phyloP scores from a whole-genome alignment of 2,113 vertebrate genomes.

The Myotis lucifugus region DNA sequence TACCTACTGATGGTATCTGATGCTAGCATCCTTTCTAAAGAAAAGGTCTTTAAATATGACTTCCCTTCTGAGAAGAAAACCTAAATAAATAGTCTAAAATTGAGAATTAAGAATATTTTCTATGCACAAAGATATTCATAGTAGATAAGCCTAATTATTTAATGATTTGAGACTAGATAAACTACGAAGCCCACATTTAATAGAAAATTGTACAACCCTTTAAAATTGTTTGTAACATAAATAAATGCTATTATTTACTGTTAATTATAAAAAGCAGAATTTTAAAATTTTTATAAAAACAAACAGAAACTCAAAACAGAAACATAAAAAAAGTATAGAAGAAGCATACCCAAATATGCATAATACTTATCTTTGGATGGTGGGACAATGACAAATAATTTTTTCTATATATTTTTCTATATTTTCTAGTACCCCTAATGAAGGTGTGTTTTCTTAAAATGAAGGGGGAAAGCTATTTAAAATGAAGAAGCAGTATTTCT shows the following conservation, averaged over 20 bases:
- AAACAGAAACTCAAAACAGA: neutral
- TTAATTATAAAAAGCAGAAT: neutral
- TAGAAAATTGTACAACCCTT: neutral
- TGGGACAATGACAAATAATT: neutral
- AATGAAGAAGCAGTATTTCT: conserved; percentile 8
- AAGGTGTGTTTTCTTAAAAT: conserved; percentile 27
- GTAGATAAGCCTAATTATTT: neutral
- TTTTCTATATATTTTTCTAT: neutral
- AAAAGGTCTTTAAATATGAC: neutral
- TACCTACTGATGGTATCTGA: neutral
- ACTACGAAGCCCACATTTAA: neutral
- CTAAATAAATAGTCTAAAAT: conserved; percentile 4
- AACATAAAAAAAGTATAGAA: neutral
- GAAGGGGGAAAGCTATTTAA: neutral
- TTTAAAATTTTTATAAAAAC: neutral
- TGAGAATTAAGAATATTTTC: conserved; percentile 11
- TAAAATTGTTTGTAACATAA: conserved; percentile 3
- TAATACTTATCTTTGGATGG: neutral
- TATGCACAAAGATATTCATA: neutral
- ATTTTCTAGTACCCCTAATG: neutral
- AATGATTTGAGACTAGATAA: neutral
- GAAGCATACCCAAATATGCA: neutral
- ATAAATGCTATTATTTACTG: neutral
- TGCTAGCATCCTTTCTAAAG: neutral
- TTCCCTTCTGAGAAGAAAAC: neutral